Evolutionary conservation across 2,113 vertebrate species (phyloP), one percentile per base, ranked within the genome.

Genomic region (Halichoeres trimaculatus): DNA sequence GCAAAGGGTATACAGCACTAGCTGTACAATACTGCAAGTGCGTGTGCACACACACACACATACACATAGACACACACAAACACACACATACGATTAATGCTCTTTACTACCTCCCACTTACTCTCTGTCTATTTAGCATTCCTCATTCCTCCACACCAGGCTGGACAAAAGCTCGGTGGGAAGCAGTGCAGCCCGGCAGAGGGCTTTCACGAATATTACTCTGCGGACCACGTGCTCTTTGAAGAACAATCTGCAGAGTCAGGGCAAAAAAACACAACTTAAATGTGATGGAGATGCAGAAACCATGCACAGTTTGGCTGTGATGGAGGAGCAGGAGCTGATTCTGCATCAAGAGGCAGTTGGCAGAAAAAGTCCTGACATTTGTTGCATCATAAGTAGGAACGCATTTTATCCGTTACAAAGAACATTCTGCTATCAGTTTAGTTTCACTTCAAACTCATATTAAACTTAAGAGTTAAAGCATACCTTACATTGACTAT

Each of bases 191-290:
- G 83, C 65, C 60, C 23, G 47, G 80, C 72, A 17, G 48, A 82
- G 80, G 76, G 91, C 91, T 92, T 91, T 93, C 89, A 92, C 73
- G 83, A 87, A 89, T 91, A 91, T 92, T 92, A 77, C 88, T 67
- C 80, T 84, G 87, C 47, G 17, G 67, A 76, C 81, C 85, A 84
- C 64, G 57, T 85, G 88, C 43, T 84, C 59, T 10, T 78, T 22
- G 51, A 69, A 54, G 30, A 43, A 58, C 70, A 76, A 86, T 83
- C 66, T 87, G 88, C 88, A 85, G 78, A 64, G 78, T 91, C 88
- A 91, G 88, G 78, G 53, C 52, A 56, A 89, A 87, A n/a, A 74
- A 26, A 60, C 62, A 0, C 52, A 71, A 58, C 70, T 70, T 41
- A 30, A 23, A 84, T 69, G 19, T 47, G 55, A 76, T 80, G 70